Base-by-base conservation (phyloP, 2,888 invertebrate genomes). In the Fissipunctia ypsillon region DNA sequence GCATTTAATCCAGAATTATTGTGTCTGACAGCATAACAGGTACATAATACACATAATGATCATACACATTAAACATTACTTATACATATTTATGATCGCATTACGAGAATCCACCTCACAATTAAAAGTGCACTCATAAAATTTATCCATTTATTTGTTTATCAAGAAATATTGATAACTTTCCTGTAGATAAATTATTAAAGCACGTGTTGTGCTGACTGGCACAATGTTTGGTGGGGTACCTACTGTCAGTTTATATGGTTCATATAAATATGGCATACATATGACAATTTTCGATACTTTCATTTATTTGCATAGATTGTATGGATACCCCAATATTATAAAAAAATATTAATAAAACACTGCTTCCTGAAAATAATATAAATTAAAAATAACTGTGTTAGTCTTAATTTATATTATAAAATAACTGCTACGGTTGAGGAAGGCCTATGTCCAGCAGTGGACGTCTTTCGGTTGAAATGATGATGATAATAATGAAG, bases 21-120 rank as follows among this genome's bases (percentile, higher is more conserved):
- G 22, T 63, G 41, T 41, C 19, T 50, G 78, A 28, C 64, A 64
- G 41, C 7, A 35, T 64, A 57, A 19, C 64, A 31, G 9, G 31
- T 50, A 38, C 19, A n/a, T 80, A 64, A 65, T 65, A 65, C 25
- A 65, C 22, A 57, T 79, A 73, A 73, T 64, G 43, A n/a, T 50
- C 66, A 19, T 50, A 43, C 73, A n/a, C n/a, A n/a, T n/a, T n/a
- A n/a, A n/a, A n/a, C n/a, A n/a, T n/a, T n/a, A n/a, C n/a, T n/a
- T n/a, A n/a, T n/a, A n/a, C n/a, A n/a, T 80, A 80, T 80, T 80
- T 80, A 81, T 75, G 56, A 75, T n/a, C 41, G 63, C 60, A 38
- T 41, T 22, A 25, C n/a, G 22, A 63, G 56, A 67, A 80, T 66
- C 38, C 45, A 74, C 50, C 25, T 31, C 45, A 68, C 38, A 63